Base-by-base conservation (phyloP, 2,888 invertebrate species). In the Sarcophaga carnaria region DNA sequence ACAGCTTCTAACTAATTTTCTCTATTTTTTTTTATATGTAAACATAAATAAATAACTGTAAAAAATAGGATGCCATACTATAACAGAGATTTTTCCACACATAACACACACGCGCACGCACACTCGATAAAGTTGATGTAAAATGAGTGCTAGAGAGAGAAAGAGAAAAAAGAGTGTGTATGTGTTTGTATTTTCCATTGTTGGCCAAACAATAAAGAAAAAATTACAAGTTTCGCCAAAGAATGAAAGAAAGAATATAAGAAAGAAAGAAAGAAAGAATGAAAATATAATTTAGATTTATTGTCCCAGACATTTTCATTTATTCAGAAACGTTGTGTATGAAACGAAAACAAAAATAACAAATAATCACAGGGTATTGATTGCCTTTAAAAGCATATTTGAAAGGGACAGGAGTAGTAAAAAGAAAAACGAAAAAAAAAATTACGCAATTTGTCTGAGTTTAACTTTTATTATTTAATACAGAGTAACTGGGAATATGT, bases 271-370 rank as follows among this genome's bases (percentile, higher is more conserved):
- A 27, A 27, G 8, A 54, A 71, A 77, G 37, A 37, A 37, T 37
- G 37, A 37, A 37, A 37, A 37, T 37, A 70, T 82, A 82, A 82
- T 82, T 82, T 77, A 82, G 76, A 76, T 82, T 76, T 82, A 82
- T 82, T 82, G 82, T 82, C 45, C 37, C 70, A 64, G 77, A 77
- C 60, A 59, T 49, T n/a, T 27, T 25, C 27, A 69, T 62, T 67
- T 25, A 80, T 74, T 59, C 59, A 67, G 14, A 74, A 37, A 37
- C 37, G 37, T 37, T 37, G 37, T 67, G 25, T n/a, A 60, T 47
- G 49, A 80, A 62, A 60, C 20, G 27, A 62, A 62, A 27, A 8
- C 20, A 66, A 25, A 76, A 37, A 54, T 59, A 74, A 59, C n/a
- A 49, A 60, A 47, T 47, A 62, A 79, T 62, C 8, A 37, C 37